Conservation (phyloP, 30 jellyfish, hydroid and myxozoan species). For the Hydra vulgaris region DNA sequence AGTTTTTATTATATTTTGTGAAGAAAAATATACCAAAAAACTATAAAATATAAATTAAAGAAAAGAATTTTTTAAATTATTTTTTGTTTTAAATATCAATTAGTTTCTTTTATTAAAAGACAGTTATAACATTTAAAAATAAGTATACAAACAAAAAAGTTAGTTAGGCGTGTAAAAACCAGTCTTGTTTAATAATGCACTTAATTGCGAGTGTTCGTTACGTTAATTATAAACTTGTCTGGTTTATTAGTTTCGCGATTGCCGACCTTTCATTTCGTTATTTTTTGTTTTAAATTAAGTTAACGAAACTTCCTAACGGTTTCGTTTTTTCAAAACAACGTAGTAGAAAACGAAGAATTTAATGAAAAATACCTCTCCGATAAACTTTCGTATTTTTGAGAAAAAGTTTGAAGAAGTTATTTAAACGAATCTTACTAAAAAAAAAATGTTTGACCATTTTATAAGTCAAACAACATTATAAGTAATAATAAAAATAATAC, state of each 20-base stretch:
- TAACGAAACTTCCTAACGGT: background rate
- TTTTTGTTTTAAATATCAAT: background rate
- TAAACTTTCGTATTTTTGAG: too few species aligned
- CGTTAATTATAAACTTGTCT: conserved; percentile 7
- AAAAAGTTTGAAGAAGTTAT: too few species aligned
- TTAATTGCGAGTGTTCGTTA: conserved; percentile 2
- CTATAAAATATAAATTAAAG: too few species aligned
- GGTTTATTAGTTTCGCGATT: background rate
- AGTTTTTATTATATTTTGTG: too few species aligned
- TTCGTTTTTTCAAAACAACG: too few species aligned
- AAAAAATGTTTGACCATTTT: too few species aligned
- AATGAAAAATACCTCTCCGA: too few species aligned
- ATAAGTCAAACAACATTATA: too few species aligned
- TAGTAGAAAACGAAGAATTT: too few species aligned
- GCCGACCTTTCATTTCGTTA: background rate
- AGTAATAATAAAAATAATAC: too few species aligned
- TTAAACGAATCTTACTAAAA: too few species aligned
- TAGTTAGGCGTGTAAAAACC: background rate
- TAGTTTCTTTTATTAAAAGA: background rate
- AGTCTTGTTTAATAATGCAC: background rate
- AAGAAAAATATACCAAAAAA: too few species aligned
- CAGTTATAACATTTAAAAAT: background rate
- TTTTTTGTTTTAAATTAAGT: background rate
- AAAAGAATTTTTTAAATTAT: background rate
- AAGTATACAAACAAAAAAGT: background rate